Percentiles rank a stretch among this genome's conserved stretches.
phyloP scores from a whole-genome alignment of 2,888 invertebrate genomes.

The Netelia melanura region DNA sequence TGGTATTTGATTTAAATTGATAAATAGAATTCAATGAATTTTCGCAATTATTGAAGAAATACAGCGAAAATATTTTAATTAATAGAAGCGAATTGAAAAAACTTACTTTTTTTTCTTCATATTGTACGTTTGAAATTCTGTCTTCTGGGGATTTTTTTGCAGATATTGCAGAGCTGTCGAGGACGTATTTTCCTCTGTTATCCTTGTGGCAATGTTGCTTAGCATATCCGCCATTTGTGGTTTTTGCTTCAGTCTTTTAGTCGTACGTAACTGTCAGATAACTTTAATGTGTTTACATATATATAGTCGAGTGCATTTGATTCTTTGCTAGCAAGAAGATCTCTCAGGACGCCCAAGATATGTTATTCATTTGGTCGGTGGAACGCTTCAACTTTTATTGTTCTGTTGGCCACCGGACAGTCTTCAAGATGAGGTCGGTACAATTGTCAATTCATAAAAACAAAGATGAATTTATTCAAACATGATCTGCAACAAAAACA shows the following conservation, averaged over 20 bases:
- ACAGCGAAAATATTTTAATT: no score
- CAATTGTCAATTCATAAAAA: no score
- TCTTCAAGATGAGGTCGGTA: constrained; percentile 63
- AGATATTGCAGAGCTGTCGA: constrained; percentile 56
- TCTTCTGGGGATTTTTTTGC: not conserved
- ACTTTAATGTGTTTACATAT: not conserved
- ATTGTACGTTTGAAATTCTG: not conserved
- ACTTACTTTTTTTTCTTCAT: constrained; percentile 4
- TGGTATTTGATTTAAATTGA: no score
- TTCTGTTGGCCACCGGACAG: constrained; percentile 69
- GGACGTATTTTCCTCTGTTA: constrained; percentile 47
- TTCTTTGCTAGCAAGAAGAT: constrained; percentile 40
- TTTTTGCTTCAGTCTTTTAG: constrained; percentile 58
- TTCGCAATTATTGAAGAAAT: no score
- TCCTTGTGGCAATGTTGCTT: constrained; percentile 59
- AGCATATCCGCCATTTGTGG: constrained; percentile 62
- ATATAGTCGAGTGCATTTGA: not conserved
- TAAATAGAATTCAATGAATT: no score
- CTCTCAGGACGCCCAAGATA: constrained; percentile 32
- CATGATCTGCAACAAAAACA: no score
- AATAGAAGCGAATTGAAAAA: no score
- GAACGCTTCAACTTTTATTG: constrained; percentile 58
- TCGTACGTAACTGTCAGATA: constrained; percentile 30
- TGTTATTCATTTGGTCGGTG: constrained; percentile 45
- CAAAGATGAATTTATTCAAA: no score